These are phyloP conservation scores for Thereva unica DNA, from an alignment of 2,888 invertebrate genomes.

Conservation along the genomic window DNA sequence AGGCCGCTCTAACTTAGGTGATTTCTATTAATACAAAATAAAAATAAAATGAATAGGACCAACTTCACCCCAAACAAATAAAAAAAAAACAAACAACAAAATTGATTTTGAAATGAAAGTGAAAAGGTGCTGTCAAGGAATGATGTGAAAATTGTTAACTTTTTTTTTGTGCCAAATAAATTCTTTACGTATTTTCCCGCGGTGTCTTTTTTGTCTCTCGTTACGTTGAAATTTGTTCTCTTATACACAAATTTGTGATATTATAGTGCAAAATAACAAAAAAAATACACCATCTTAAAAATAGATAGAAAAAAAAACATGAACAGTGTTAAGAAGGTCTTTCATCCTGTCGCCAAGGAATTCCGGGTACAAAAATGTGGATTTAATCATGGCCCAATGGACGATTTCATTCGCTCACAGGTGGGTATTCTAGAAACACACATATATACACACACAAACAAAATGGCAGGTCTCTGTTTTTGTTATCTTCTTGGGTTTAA, in stretches of 20 bases:
- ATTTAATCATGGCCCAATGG: slow-evolving; percentile 50
- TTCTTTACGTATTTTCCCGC: not conserved
- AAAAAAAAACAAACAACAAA: no score
- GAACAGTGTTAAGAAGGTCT: slow-evolving; percentile 48
- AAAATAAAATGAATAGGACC: no score
- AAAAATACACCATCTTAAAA: not conserved
- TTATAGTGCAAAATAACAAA: not conserved
- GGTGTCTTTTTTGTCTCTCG: not conserved
- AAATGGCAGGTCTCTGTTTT: no score
- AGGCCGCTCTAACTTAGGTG: no score
- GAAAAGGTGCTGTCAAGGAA: no score
- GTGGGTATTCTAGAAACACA: slow-evolving; percentile 44
- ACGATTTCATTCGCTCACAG: slow-evolving; percentile 55
- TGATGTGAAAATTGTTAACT: not conserved
- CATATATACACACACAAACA: no score
- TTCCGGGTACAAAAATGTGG: slow-evolving; percentile 52
- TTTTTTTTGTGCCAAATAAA: slow-evolving; percentile 6
- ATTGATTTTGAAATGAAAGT: no score
- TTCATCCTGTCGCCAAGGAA: slow-evolving; percentile 54
- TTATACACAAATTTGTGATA: slow-evolving; percentile 7
- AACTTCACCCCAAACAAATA: no score
- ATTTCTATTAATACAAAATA: no score
- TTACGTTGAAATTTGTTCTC: not conserved
- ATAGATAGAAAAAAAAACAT: slow-evolving; percentile 44
- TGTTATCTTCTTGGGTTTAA: no score